A percentile compares a stretch with the other conserved stretches of the same genome.
These are phyloP conservation scores for Drosophila lowei DNA, from an alignment of 1,140 invertebrate genomes.

Conservation along the genomic window DNA sequence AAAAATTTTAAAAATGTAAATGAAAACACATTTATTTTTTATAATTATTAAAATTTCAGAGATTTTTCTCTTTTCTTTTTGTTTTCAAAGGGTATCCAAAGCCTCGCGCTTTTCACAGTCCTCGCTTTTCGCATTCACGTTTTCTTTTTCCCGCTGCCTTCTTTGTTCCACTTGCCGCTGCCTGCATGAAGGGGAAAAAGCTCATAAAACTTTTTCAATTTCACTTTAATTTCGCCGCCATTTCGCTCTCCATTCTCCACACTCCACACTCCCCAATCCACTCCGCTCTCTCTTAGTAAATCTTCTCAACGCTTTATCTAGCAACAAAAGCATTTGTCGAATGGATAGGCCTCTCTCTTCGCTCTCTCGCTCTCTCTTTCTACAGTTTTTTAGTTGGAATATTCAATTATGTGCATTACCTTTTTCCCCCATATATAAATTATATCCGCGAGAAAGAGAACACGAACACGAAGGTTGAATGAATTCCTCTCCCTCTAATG, in stretches of 20 bases:
- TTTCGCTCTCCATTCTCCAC: slow-evolving; percentile 6
- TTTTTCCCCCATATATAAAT: slow-evolving; percentile 18
- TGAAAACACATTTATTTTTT: too few species aligned
- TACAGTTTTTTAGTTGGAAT: slow-evolving; percentile 65
- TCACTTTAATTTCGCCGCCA: slow-evolving; percentile 76
- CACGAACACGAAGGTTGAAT: slow-evolving; percentile 37
- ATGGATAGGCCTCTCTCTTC: slow-evolving; percentile 28
- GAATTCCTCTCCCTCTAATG: slow-evolving; percentile 60
- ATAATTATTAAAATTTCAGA: too few species aligned
- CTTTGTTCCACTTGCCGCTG: slow-evolving; percentile 27
- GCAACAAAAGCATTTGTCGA: slow-evolving; percentile 62
- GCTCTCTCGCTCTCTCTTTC: neutral
- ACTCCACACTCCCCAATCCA: too few species aligned
- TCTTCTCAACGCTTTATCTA: slow-evolving; percentile 51
- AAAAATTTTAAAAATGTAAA: too few species aligned
- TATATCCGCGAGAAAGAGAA: slow-evolving; percentile 9
- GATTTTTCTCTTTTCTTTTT: too few species aligned
- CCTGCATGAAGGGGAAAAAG: slow-evolving; percentile 68
- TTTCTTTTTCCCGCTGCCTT: slow-evolving; percentile 60
- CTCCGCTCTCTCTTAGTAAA: slow-evolving; percentile 30
- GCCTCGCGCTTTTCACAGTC: slow-evolving; percentile 14
- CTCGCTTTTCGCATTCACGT: slow-evolving; percentile 50
- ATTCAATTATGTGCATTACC: slow-evolving; percentile 82
- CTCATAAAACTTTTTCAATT: slow-evolving; percentile 83
- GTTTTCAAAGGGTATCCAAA: too few species aligned